phyloP scores from a whole-genome alignment of 2,888 invertebrate species.

The Heliconius cydno region DNA sequence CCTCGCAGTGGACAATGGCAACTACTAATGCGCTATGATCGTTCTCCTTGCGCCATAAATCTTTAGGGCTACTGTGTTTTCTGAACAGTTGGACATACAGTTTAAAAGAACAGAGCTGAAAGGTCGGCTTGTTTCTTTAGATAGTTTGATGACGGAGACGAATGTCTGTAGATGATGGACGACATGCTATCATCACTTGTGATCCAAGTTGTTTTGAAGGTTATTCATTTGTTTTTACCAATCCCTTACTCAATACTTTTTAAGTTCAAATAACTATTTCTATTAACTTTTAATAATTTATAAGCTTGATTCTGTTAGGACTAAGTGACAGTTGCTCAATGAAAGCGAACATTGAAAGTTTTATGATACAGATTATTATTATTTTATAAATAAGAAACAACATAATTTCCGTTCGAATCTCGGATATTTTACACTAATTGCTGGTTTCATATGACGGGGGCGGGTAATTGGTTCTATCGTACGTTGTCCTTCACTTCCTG shows the following conservation, averaged over 20 bases:
- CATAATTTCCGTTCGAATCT: slow-evolving; percentile 67
- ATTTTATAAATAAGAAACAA: slow-evolving; percentile 36
- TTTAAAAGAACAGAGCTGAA: slow-evolving; percentile 43
- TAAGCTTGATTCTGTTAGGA: neutral
- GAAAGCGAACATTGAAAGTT: neutral
- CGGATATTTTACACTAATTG: slow-evolving; percentile 80
- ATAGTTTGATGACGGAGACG: slow-evolving; percentile 28
- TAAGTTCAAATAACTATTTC: no score
- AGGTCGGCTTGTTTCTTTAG: slow-evolving; percentile 46
- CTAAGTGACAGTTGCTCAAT: no score
- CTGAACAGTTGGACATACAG: slow-evolving; percentile 34
- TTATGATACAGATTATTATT: neutral
- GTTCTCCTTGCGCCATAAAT: slow-evolving; percentile 75
- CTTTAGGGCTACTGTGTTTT: slow-evolving; percentile 57
- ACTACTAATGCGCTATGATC: slow-evolving; percentile 82
- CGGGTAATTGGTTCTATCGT: slow-evolving; percentile 80
- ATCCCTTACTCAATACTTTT: neutral
- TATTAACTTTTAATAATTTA: no score
- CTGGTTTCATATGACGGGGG: slow-evolving; percentile 80
- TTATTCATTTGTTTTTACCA: neutral
- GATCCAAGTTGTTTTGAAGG: neutral
- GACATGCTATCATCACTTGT: slow-evolving; percentile 18
- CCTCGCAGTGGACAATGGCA: slow-evolving; percentile 74
- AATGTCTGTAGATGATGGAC: slow-evolving; percentile 34
- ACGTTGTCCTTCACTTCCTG: slow-evolving; percentile 80